Percentiles rank a stretch among this genome's conserved stretches.
phyloP scores from a whole-genome alignment of 2,888 invertebrate species.

The Mantis religiosa region DNA sequence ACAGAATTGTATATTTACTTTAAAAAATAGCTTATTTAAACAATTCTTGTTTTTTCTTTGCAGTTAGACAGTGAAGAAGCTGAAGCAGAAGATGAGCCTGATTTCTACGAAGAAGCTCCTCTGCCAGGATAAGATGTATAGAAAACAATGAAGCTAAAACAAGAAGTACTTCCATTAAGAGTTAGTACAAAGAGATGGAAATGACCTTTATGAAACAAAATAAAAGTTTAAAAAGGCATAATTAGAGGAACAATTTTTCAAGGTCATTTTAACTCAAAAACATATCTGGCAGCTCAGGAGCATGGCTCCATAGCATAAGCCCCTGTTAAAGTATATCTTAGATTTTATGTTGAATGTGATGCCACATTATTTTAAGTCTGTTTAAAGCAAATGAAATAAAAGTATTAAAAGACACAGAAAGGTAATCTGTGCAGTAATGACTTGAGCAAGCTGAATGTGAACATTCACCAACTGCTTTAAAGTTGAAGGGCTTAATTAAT shows the following conservation, averaged over 20 bases:
- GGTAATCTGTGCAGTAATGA: background rate
- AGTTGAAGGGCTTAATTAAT: background rate
- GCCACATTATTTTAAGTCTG: background rate
- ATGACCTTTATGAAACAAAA: background rate
- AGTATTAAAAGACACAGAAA: background rate
- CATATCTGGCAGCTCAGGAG: background rate
- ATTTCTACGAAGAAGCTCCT: slow-evolving; percentile 90
- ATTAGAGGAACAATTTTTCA: background rate
- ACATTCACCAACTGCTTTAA: background rate
- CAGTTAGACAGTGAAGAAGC: slow-evolving; percentile 84
- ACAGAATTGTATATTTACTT: too few species aligned
- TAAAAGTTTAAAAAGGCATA: background rate
- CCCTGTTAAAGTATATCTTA: background rate
- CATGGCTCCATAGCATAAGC: background rate
- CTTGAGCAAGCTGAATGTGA: background rate
- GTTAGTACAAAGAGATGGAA: background rate
- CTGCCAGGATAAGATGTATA: slow-evolving; percentile 61
- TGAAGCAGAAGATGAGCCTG: slow-evolving; percentile 84
- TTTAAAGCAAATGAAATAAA: background rate
- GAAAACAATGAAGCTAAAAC: background rate
- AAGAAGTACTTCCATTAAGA: background rate
- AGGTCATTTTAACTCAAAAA: background rate
- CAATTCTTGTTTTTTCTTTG: slow-evolving; percentile 30
- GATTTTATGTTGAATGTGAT: background rate
- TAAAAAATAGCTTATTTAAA: too few species aligned